Evolutionary conservation across 2,797 vertebrate species (phyloP), one percentile per base, ranked within the genome.

Genomic region (Eremophila alpestris): DNA sequence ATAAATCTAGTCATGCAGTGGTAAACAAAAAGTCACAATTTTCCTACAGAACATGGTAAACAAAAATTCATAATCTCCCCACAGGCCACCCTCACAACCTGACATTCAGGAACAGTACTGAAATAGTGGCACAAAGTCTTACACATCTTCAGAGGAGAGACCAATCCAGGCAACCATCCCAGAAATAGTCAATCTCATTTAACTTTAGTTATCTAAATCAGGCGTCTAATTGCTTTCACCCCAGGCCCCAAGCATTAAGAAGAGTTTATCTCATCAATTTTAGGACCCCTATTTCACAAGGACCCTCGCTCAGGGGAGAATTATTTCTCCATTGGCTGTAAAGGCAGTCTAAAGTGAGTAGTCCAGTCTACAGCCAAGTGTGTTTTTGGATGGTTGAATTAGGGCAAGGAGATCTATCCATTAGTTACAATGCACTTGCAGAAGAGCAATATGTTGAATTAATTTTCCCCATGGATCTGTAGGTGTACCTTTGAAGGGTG

Each of bases 1-100:
- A 54, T 95, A 73, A 83, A 77, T 24, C 30, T 49, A 83, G 15
- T 38, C 13, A 26, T 41, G 4, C 29, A 83, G 41, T 69, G 41
- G 46, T 78, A 90, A 94, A 83, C 55, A 94, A 91, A 84, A 91
- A 56, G 22, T 78, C 58, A 59, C 55, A 26, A 32, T 89, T 55
- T 80, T 32, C 32, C 38, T 56, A 26, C 2, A 67, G 27, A 62
- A 4, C 8, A 1, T 45, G 24, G 38, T 84, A 84, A 89, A 70
- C 43, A 94, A 88, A 64, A 38, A 76, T 29, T 78, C 20, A 16
- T 76, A 29, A 51, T 90, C 82, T 95, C 48, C 76, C 59, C 32
- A 51, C 12, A 84, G 45, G 46, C 16, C 9, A 62, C 16, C 23
- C 34, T 64, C 59, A 80, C 34, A 94, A 68, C 38, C 38, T 83